These are phyloP conservation scores for Gopherus evgoodei DNA, from an alignment of 2,113 vertebrate species.

Conservation along the genomic window DNA sequence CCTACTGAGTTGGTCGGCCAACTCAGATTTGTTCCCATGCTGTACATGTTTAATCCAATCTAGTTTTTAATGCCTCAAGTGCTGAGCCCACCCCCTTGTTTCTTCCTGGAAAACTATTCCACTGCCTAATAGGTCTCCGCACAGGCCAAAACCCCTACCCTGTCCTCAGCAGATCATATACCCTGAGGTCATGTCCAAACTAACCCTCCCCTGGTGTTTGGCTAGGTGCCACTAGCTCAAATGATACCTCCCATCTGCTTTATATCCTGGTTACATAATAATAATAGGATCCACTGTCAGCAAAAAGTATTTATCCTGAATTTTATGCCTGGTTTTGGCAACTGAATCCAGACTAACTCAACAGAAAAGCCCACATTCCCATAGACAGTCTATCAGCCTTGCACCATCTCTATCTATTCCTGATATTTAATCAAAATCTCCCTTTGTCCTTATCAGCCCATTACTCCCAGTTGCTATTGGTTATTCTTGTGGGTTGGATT, in stretches of 20 bases:
- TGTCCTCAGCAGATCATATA: neutral
- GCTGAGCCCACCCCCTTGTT: neutral
- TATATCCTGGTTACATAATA: conserved; percentile 44
- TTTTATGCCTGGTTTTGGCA: conserved; percentile 52
- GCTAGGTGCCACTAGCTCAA: conserved; percentile 48
- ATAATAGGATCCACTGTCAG: conserved; percentile 20
- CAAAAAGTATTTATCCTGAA: conserved; percentile 36
- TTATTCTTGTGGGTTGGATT: neutral
- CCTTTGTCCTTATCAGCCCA: conserved; percentile 15
- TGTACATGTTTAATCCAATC: neutral
- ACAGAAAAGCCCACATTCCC: neutral
- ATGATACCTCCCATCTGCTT: conserved; percentile 35
- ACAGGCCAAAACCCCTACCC: neutral
- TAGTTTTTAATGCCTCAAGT: neutral
- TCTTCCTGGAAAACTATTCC: neutral
- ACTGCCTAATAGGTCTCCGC: neutral
- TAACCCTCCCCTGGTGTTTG: conserved; percentile 22
- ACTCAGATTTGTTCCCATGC: neutral
- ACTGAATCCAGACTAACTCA: conserved; percentile 23
- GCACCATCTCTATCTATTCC: neutral
- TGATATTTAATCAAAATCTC: conserved; percentile 20
- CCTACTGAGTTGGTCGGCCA: neutral
- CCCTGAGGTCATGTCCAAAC: conserved; percentile 17
- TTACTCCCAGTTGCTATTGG: neutral
- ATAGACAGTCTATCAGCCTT: neutral